These are phyloP conservation scores for Pavo muticus DNA, from an alignment of 2,113 vertebrate species.

Conservation along the genomic window DNA sequence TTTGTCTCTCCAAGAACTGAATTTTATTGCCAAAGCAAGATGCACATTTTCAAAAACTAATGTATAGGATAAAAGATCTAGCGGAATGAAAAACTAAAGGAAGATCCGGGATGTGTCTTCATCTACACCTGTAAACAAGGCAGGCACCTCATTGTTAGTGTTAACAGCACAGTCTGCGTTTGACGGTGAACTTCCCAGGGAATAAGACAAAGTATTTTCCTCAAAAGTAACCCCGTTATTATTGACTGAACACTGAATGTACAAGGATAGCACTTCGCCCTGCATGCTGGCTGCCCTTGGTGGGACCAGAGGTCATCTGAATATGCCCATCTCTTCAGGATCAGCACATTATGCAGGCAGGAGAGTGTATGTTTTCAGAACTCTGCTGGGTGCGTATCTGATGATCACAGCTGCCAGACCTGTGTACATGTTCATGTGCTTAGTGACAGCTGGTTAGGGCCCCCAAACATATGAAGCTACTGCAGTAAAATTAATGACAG, in stretches of 20 bases:
- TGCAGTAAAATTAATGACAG: not conserved
- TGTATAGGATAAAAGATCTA: not conserved
- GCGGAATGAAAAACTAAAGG: not conserved
- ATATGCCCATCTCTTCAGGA: not conserved
- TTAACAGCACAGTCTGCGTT: not conserved
- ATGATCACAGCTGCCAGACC: not conserved
- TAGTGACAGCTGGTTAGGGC: not conserved
- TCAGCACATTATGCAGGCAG: not conserved
- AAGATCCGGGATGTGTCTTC: not conserved
- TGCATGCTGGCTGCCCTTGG: not conserved
- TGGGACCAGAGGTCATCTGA: not conserved
- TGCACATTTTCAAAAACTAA: not conserved
- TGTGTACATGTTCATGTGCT: not conserved
- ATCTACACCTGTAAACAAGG: not conserved
- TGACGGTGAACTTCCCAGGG: not conserved
- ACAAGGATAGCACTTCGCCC: not conserved
- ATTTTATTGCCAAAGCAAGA: not conserved
- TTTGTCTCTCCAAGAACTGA: not conserved
- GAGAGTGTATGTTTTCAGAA: not conserved
- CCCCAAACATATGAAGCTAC: not conserved
- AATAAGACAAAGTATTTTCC: not conserved
- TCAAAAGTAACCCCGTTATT: not conserved
- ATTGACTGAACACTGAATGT: not conserved
- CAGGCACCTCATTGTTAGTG: not conserved
- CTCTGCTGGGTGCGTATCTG: accelerated